Base-by-base conservation (phyloP, 2,113 vertebrate genomes). In the Xyrauchen texanus region DNA sequence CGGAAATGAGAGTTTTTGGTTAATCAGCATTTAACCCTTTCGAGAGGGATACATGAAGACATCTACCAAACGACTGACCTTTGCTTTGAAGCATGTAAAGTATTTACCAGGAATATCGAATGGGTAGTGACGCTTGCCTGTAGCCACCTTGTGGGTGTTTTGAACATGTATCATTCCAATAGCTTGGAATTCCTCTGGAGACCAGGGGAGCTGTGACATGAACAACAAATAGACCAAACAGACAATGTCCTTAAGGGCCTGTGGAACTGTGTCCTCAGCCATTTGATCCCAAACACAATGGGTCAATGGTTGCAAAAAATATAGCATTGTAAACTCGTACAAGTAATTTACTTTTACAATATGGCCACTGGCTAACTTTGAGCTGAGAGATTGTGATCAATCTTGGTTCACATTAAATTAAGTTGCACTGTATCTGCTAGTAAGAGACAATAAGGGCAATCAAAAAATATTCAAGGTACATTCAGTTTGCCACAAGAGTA, bases 81-180 rank as follows among this genome's bases (percentile, higher is more conserved):
- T 90, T 91, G 87, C 89, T 89, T 89, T 90, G 87, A 90, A 92
- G 85, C 82, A 83, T 87, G 88, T 81, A 85, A 84, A 81, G 80
- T 82, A 78, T 81, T 89, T 89, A 87, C 80, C 78, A 47, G 81
- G 86, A 87, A 85, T 86, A 85, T 88, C 84, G 88, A 83, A 91
- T 90, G 89, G 87, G 90, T 90, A 87, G 89, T 90, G 91, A 88
- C 89, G 89, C 87, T 87, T 80, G 91, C 92, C 90, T 88, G 85
- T 69, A 86, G 91, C 88, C 53, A 65, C 87, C 90, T 90, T 87
- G 51, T 7, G 89, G 91, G 88, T 88, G 81, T 86, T 80, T 87
- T 52, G 87, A 58, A 86, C 74, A 82, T 75, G 68, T 86, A 90
- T 89, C 88, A 88, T 88, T 90, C 86, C 83, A 85, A 88, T 90